Base-by-base conservation (phyloP, 1,140 invertebrate species). In the Formica selysi region DNA sequence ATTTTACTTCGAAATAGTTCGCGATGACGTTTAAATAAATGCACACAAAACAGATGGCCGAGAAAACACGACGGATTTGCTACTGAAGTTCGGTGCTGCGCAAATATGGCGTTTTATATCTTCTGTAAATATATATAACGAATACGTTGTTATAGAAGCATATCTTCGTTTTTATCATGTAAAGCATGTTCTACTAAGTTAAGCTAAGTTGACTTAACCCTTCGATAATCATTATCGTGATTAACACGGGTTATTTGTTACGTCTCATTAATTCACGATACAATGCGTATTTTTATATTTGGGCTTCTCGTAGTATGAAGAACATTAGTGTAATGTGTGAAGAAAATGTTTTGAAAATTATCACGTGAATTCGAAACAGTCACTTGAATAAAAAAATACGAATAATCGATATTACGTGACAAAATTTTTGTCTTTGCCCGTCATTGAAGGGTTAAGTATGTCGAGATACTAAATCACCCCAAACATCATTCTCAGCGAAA, bases 141-240 rank as follows among this genome's bases (percentile, higher is more conserved):
- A 44, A 36, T 62, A 59, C 68, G 38, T 83, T 44, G 68, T 74
- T 83, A 54, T 29, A 78, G 22, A 62, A 73, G 44, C 68, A 61
- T 83, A 73, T 73, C 54, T 57, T 61, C n/a, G 54, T 83, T 83
- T 74, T 73, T n/a, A 73, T 32, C 57, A 54, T 61, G 38, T 73
- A 74, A 61, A 74, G 22, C 59, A 70, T 22, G 26, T 74, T 81
- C 32, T 61, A 8, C 10, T 83, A 62, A 73, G 67, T 83, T 83
- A 83, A 83, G 68, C 38, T 73, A 73, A 51, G 29, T 73, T 62
- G 68, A 74, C 79, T 83, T 83, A 74, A 83, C 68, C 79, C 68
- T 83, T 83, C 79, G 79, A 22, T 61, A 83, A 61, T 80, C 44
- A 48, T 29, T 32, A 29, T 29, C 26, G 32, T 44, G 51, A 81